These are phyloP conservation scores for Notarius quadriscutis DNA, from an alignment of 2,113 vertebrate species.

Conservation along the genomic window DNA sequence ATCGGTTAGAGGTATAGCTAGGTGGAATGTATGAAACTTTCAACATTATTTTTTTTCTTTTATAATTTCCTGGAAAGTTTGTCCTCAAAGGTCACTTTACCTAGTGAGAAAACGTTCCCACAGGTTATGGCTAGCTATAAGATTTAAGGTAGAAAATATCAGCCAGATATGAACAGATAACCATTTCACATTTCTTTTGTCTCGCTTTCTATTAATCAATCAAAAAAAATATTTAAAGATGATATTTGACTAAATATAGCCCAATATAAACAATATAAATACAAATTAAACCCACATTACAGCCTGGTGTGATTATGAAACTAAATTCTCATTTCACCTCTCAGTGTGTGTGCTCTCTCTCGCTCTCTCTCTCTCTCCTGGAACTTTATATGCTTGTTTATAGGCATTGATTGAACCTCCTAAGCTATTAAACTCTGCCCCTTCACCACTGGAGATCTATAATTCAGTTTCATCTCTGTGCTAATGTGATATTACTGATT, in stretches of 20 bases:
- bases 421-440: constrained; percentile 58
- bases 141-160: background rate
- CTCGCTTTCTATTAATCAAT: background rate
- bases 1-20: background rate
- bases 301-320: background rate
- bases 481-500: constrained; percentile 73
- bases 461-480: constrained; percentile 61
- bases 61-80: background rate
- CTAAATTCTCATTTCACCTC: background rate
- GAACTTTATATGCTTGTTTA: constrained; percentile 69
- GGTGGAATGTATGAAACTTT: background rate
- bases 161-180: background rate
- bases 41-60: background rate
- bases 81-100: background rate
- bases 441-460: constrained; percentile 53
- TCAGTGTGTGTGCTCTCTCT: background rate
- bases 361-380: constrained; percentile 20
- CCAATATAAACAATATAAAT: background rate
- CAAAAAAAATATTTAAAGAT: background rate
- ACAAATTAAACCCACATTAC: background rate
- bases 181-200: background rate
- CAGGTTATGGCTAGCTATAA: background rate
- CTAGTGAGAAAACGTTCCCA: background rate
- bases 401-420: constrained; percentile 73
- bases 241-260: background rate